These are phyloP conservation scores for Penaeus indicus DNA, from an alignment of 1,140 invertebrate species.

Conservation along the genomic window DNA sequence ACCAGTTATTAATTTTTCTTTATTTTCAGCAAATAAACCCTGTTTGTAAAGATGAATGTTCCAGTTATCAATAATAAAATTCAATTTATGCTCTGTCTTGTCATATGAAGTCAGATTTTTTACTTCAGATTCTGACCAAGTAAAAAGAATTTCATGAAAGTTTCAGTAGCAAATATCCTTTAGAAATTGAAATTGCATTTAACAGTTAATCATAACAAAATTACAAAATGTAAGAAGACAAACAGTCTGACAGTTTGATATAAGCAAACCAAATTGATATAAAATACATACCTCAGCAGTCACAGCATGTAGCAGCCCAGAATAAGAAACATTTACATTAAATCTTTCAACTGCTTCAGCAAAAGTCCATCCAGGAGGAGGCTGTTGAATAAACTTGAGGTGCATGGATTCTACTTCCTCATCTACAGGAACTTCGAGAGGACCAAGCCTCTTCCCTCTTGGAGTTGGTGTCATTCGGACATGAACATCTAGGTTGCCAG, in stretches of 20 bases:
- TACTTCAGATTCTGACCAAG: no score
- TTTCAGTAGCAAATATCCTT: no score
- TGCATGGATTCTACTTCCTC: conserved; percentile 94
- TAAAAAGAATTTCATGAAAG: no score
- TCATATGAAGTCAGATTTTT: neutral
- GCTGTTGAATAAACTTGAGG: conserved; percentile 84
- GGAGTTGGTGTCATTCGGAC: conserved; percentile 88
- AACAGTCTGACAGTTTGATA: no score
- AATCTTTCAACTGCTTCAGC: conserved; percentile 84
- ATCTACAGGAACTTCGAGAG: conserved; percentile 88
- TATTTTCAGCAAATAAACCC: conserved; percentile 98
- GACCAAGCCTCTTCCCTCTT: conserved; percentile 88
- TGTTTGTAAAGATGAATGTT: conserved; percentile 71
- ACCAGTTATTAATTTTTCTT: conserved; percentile 93
- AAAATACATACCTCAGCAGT: conserved; percentile 89
- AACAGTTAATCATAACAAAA: neutral
- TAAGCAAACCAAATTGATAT: neutral
- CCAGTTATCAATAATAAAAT: neutral
- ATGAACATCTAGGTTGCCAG: conserved; percentile 97
- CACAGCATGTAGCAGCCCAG: conserved; percentile 94
- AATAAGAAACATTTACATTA: conserved; percentile 98
- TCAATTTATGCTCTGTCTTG: no score
- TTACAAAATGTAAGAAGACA: no score
- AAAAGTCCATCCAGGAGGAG: conserved; percentile 78
- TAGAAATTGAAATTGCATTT: no score